Evolutionary conservation across 2,113 vertebrate species (phyloP), one percentile per base, ranked within the genome.

Genomic region (Nansenia antarctica): DNA sequence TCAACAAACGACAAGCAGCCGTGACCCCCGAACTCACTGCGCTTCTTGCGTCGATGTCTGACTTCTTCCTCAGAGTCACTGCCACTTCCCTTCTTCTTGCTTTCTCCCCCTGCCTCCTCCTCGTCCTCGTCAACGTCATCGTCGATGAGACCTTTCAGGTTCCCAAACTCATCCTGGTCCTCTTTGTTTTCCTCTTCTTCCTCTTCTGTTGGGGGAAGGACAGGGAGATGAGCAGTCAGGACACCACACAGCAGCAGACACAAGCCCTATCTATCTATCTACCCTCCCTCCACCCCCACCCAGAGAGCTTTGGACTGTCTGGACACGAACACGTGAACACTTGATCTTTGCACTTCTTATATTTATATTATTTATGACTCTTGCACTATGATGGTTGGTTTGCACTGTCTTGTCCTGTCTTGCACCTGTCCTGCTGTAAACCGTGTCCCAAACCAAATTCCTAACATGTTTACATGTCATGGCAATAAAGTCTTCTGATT

Each of bases 111-210:
- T 8, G 95, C 94, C 5, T 92, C 93, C 12, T 95, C 94, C 37
- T 94, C 93, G 0, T 93, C 94, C 4, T 92, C 93, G 14, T 95
- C 94, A 42, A 94, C 93, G 0, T 93, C 94, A 14, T 96, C 95
- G 0, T 96, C 95, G 69, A 96, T 96, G 73, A 96, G 94, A 2
- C 92, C 95, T 81, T 92, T 93, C 58, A 96, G 80, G 80, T 96
- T 96, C 9, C 95, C 95, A 69, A 94, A 94, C 30, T 96, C 95
- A 78, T 96, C 95, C 62, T 96, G 95, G 77, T 96, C 95, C 78
- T 96, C 95, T 0, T 91, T 90, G 77, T 96, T 96, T 58, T 94
- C 91, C 14, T 96, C 95, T 37, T 95, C 94, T 14, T 58, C 54
- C 11, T 95, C 94, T 62, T 96, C 95, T 86, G 95, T 92, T 92